Evolutionary conservation across 2,113 vertebrate species (phyloP).

Genomic region (Anolis carolinensis): DNA sequence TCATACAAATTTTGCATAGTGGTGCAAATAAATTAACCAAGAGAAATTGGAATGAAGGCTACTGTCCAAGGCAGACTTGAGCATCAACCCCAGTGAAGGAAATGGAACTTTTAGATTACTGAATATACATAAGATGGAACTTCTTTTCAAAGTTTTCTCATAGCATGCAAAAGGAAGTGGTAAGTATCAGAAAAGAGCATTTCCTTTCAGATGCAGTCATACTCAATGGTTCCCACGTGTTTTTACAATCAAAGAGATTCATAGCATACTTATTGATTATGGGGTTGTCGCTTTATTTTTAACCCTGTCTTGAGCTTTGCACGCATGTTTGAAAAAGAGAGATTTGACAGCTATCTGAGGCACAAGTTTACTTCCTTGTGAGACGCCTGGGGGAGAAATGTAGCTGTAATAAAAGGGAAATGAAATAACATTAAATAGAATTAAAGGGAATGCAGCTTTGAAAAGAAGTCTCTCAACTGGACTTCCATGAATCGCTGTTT

Average conservation of each 20-base stretch:
- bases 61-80: too few species aligned
- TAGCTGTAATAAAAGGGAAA: conserved; percentile 11
- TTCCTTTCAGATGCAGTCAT: conserved; percentile 19
- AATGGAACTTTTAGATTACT: fast-evolving
- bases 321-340: not conserved
- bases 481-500: conserved; percentile 71
- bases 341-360: conserved; percentile 5
- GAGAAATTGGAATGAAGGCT: conserved; percentile 2
- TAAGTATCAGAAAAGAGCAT: not conserved
- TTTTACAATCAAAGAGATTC: conserved; percentile 1
- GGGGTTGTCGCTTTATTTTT: conserved; percentile 15
- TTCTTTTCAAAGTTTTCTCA: not conserved
- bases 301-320: conserved; percentile 28
- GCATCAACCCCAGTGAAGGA: not conserved
- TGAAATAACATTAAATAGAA: conserved; percentile 13
- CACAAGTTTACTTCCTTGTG: conserved; percentile 41
- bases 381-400: conserved; percentile 10
- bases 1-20: not conserved
- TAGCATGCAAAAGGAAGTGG: not conserved
- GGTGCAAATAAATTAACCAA: not conserved
- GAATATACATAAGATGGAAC: not conserved
- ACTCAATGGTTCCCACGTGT: not conserved
- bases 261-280: not conserved
- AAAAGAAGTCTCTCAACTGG: not conserved
- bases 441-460: not conserved